Evolutionary conservation across 1,140 invertebrate species (phyloP).

Genomic region (Telenomus remus): DNA sequence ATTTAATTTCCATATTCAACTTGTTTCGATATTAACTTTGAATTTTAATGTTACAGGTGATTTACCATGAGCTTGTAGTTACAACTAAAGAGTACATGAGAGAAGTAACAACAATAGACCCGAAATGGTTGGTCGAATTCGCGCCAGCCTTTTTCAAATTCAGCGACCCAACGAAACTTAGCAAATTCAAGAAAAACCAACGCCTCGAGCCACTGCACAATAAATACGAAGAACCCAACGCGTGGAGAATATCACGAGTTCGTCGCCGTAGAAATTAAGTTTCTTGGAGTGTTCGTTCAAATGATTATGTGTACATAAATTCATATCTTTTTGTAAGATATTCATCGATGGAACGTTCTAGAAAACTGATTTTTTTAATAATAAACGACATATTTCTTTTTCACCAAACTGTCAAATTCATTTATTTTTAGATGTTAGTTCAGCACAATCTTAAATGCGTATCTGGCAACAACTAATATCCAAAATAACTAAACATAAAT

Average conservation of each 20-base stretch:
- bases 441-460: too few species aligned
- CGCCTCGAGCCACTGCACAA: slow-evolving; percentile 98
- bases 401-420: too few species aligned
- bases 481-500: too few species aligned
- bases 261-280: slow-evolving; percentile 89
- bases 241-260: slow-evolving; percentile 98
- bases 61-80: slow-evolving; percentile 98
- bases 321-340: too few species aligned
- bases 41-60: slow-evolving; percentile 81
- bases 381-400: too few species aligned
- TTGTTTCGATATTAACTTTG: slow-evolving; percentile 1
- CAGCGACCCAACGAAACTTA: slow-evolving; percentile 98
- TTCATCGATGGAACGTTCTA: too few species aligned
- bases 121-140: slow-evolving; percentile 99
- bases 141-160: slow-evolving; percentile 99
- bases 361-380: too few species aligned
- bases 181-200: slow-evolving; percentile 99
- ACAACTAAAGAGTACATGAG: slow-evolving; percentile 99
- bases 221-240: slow-evolving; percentile 99
- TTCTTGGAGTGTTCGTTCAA: neutral
- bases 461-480: too few species aligned
- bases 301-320: too few species aligned
- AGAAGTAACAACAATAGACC: slow-evolving; percentile 98
- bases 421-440: too few species aligned
- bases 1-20: too few species aligned